Evolutionary conservation across 2,797 vertebrate genomes (phyloP).

Genomic region (Mareca strepera): DNA sequence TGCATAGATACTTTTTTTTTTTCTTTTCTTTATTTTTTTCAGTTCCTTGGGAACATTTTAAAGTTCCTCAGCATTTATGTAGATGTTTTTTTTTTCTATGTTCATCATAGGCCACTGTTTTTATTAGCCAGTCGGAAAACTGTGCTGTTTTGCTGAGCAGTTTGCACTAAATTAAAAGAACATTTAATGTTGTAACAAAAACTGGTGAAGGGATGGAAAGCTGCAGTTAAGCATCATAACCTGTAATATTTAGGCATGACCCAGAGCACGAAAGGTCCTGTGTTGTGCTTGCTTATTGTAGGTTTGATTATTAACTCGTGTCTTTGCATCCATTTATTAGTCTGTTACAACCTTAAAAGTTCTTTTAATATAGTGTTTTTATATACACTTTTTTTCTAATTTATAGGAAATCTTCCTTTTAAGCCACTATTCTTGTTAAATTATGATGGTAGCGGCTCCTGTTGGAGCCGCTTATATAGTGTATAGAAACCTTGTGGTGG

Average conservation of each 20-base stretch:
- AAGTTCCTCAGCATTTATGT: neutral
- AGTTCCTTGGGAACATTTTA: neutral
- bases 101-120: neutral
- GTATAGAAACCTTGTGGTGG: conserved; percentile 62
- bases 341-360: conserved; percentile 64
- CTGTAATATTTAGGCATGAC: conserved; percentile 55
- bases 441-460: conserved; percentile 52
- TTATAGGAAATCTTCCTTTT: conserved; percentile 68
- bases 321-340: conserved; percentile 63
- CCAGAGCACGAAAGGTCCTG: neutral
- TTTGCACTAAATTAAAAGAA: conserved; percentile 67
- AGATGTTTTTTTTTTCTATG: neutral
- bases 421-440: conserved; percentile 67
- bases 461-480: conserved; percentile 56
- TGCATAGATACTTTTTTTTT: neutral
- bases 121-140: neutral
- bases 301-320: conserved; percentile 63
- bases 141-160: conserved; percentile 17
- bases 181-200: conserved; percentile 57
- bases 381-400: conserved; percentile 67
- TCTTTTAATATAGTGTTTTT: conserved; percentile 69
- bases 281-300: conserved; percentile 55
- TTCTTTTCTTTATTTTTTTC: too few relatives aligned
- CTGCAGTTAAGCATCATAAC: conserved; percentile 32
- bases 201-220: conserved; percentile 55